phyloP scores from a whole-genome alignment of 2,888 invertebrate genomes.

The Augochlorella aurata region DNA sequence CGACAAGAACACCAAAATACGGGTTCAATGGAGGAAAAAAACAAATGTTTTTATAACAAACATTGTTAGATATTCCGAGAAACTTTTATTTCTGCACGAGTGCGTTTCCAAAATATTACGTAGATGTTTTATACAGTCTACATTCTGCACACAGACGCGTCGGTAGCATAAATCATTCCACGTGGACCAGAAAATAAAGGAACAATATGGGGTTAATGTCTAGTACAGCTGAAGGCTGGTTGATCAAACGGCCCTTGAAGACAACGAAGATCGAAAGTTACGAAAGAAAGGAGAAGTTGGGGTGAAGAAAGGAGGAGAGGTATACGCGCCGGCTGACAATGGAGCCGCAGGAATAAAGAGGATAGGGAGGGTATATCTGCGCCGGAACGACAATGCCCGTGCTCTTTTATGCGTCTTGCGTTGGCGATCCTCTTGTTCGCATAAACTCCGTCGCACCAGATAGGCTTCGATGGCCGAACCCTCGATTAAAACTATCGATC shows the following conservation, averaged over 20 bases:
- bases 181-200: neutral
- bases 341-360: slow-evolving; percentile 50
- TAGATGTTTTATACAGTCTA: neutral
- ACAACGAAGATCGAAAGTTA: slow-evolving; percentile 37
- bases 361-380: slow-evolving; percentile 52
- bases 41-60: no score
- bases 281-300: slow-evolving; percentile 26
- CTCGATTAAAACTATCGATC: slow-evolving; percentile 73
- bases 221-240: neutral
- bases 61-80: neutral
- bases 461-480: slow-evolving; percentile 68
- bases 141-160: neutral
- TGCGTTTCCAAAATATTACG: neutral
- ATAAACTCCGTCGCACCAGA: slow-evolving; percentile 68
- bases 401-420: slow-evolving; percentile 72
- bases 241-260: slow-evolving; percentile 14
- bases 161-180: neutral
- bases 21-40: no score
- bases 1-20: no score
- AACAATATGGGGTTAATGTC: slow-evolving; percentile 12
- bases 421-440: slow-evolving; percentile 74
- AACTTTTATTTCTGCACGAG: neutral
- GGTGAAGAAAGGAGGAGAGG: slow-evolving; percentile 33
- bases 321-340: slow-evolving; percentile 57
- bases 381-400: slow-evolving; percentile 66